Conservation (phyloP, 64 coral and sea anemone species). For the Porites lutea region DNA sequence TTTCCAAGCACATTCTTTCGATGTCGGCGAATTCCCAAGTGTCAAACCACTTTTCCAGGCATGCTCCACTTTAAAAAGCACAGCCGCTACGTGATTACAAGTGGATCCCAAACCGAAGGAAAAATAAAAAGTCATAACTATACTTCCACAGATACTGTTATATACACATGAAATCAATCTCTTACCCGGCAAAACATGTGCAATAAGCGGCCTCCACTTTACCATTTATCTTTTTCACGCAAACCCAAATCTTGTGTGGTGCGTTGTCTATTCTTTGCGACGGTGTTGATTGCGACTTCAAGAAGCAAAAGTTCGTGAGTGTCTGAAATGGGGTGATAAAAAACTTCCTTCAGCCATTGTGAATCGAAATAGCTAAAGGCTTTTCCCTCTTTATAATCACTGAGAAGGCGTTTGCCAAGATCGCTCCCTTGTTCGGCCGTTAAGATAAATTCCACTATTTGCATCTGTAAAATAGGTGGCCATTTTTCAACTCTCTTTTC, state of each 20-base stretch:
- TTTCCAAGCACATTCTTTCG: too few relatives aligned
- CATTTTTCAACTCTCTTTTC: slow-evolving; percentile 72
- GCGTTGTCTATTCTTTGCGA: slow-evolving; percentile 66
- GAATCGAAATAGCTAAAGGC: slow-evolving; percentile 76
- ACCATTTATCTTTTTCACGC: slow-evolving; percentile 65
- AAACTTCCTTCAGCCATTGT: slow-evolving; percentile 74
- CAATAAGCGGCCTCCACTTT: slow-evolving; percentile 25
- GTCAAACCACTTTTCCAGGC: too few relatives aligned
- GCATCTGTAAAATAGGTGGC: slow-evolving; percentile 63
- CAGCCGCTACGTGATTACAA: too few relatives aligned
- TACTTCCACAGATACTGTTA: too few relatives aligned
- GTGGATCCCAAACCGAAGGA: too few relatives aligned
- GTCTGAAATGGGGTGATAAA: slow-evolving; percentile 55
- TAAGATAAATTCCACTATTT: slow-evolving; percentile 73
- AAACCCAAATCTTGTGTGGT: slow-evolving; percentile 69
- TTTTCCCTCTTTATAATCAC: slow-evolving; percentile 83
- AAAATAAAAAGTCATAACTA: too few relatives aligned
- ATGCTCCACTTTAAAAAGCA: too few relatives aligned
- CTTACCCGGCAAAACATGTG: too few relatives aligned
- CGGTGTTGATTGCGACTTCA: slow-evolving; percentile 51
- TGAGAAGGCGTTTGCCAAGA: slow-evolving; percentile 71
- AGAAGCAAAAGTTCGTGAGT: slow-evolving; percentile 56
- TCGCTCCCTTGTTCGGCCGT: slow-evolving; percentile 40
- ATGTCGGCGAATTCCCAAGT: too few relatives aligned
- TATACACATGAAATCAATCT: too few relatives aligned